phyloP scores from a whole-genome alignment of 2,888 invertebrate genomes.

The Mantis religiosa region DNA sequence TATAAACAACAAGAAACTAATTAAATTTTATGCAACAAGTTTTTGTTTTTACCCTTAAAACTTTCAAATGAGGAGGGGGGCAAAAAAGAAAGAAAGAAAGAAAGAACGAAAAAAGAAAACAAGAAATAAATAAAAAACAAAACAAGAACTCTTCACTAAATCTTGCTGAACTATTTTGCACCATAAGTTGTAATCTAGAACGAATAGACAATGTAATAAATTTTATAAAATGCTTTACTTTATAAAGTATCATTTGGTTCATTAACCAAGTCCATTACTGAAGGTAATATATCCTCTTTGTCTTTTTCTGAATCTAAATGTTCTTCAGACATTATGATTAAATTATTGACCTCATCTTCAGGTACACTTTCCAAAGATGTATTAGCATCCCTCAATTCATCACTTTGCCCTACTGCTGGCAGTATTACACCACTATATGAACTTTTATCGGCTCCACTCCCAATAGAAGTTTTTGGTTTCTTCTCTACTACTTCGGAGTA shows the following conservation, averaged over 20 bases:
- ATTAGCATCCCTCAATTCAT: background rate
- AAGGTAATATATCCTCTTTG: conserved; percentile 8
- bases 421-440: background rate
- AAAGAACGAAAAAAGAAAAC: no score
- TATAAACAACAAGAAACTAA: background rate
- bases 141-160: background rate
- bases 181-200: background rate
- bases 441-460: background rate
- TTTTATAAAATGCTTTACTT: background rate
- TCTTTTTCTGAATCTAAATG: background rate
- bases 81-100: no score
- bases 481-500: conserved; percentile 7
- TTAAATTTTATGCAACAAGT: background rate
- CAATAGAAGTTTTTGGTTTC: background rate
- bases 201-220: background rate
- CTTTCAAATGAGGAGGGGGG: background rate
- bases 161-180: background rate
- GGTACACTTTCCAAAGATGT: background rate
- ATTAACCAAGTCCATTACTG: conserved; percentile 15
- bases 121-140: no score
- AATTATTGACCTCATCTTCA: background rate
- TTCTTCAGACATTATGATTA: background rate
- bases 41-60: background rate
- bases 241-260: background rate
- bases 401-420: background rate